Percentiles rank a stretch among this genome's conserved stretches.
phyloP scores from a whole-genome alignment of 2,888 invertebrate genomes.

The Archaeoteleia sp. region DNA sequence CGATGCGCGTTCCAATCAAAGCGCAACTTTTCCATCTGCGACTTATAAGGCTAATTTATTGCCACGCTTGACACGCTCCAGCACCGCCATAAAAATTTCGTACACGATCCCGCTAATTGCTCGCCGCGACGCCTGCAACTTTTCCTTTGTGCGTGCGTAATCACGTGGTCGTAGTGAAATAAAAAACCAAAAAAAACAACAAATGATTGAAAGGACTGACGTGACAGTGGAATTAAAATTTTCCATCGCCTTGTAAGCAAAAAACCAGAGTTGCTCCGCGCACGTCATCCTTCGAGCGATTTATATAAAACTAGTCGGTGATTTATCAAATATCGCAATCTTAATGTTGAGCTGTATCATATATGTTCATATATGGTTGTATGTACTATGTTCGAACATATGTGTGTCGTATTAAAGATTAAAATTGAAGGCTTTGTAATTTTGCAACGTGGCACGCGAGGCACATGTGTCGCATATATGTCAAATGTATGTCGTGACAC shows the following conservation, averaged over 20 bases:
- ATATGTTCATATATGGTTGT: constrained; percentile 2
- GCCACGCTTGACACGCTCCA: constrained; percentile 55
- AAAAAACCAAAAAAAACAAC: background rate
- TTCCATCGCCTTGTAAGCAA: constrained; percentile 1
- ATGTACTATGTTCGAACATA: no score
- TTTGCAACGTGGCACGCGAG: no score
- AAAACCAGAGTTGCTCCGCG: constrained; percentile 4
- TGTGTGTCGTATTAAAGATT: no score
- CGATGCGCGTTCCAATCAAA: constrained; percentile 40
- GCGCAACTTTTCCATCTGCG: constrained; percentile 51
- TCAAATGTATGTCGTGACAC: no score
- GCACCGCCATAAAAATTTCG: constrained; percentile 55
- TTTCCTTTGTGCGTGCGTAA: constrained; percentile 27
- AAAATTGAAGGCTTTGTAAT: no score
- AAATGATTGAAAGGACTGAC: background rate
- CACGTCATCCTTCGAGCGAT: constrained; percentile 2
- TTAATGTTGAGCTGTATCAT: background rate
- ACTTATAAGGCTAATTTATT: constrained; percentile 58
- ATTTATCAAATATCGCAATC: constrained; percentile 5
- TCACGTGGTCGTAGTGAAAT: constrained; percentile 13
- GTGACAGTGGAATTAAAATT: constrained; percentile 13
- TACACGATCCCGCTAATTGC: constrained; percentile 38
- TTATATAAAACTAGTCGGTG: constrained; percentile 1
- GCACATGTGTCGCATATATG: no score
- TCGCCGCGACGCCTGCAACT: constrained; percentile 9